phyloP scores from a whole-genome alignment of 2,113 vertebrate genomes.

The Apteryx owenii region DNA sequence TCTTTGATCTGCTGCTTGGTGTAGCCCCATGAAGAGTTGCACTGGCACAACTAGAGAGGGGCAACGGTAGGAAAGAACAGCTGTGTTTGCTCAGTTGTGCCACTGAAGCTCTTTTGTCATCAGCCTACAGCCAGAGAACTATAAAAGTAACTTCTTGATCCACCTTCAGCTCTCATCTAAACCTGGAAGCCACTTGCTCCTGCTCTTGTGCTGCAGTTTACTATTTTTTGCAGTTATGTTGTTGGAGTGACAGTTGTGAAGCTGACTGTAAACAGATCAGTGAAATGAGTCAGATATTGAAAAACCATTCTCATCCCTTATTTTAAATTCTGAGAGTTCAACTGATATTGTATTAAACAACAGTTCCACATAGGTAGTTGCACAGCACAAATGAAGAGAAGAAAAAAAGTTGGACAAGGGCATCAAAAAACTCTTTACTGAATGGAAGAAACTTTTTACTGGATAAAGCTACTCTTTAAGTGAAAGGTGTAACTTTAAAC shows the following conservation, averaged over 20 bases:
- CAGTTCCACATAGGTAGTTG: not conserved
- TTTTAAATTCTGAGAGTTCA: not conserved
- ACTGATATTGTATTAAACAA: not conserved
- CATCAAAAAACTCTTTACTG: not conserved
- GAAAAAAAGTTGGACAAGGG: not conserved
- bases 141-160: not conserved
- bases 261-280: not conserved
- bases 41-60: not conserved
- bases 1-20: not conserved
- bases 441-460: not conserved
- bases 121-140: not conserved
- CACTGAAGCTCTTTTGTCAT: not conserved
- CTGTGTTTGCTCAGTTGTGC: not conserved
- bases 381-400: not conserved
- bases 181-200: not conserved
- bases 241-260: not conserved
- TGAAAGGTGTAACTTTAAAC: not conserved
- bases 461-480: not conserved
- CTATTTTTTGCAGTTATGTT: not conserved
- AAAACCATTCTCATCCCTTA: not conserved
- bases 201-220: not conserved
- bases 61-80: not conserved
- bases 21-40: not conserved
- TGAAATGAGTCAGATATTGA: not conserved
- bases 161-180: not conserved